Evolutionary conservation across 2,888 invertebrate genomes (phyloP).

Genomic region (Autographa gamma): DNA sequence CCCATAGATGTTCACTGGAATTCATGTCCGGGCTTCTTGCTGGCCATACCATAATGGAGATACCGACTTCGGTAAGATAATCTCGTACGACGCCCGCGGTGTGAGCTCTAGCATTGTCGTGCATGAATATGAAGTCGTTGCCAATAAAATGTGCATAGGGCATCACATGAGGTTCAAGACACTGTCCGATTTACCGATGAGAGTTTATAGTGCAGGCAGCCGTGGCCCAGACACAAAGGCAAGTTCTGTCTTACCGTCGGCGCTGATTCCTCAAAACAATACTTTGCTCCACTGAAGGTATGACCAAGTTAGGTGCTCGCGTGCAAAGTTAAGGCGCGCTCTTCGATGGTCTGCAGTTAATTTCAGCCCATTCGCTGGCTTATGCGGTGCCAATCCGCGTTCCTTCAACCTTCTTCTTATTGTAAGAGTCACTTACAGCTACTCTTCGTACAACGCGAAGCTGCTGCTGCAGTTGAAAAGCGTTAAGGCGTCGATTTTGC

Average conservation of each 20-base stretch:
- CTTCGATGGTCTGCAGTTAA: constrained; percentile 37
- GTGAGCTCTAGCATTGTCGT: constrained; percentile 12
- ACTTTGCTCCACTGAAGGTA: constrained; percentile 17
- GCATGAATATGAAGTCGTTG: constrained; percentile 1
- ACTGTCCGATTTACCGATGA: constrained; percentile 14
- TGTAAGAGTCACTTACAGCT: not conserved
- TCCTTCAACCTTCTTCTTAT: constrained; percentile 22
- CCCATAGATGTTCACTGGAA: not conserved
- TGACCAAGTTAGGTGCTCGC: constrained; percentile 37
- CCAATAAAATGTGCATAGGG: constrained; percentile 11
- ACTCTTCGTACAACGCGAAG: constrained; percentile 11
- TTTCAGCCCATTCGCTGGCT: constrained; percentile 26
- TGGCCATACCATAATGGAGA: constrained; percentile 10
- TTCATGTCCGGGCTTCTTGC: not conserved
- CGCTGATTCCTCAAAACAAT: constrained; percentile 27
- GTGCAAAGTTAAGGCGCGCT: constrained; percentile 42
- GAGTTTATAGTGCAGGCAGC: constrained; percentile 11
- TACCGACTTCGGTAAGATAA: not conserved
- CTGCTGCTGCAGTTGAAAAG: constrained; percentile 31
- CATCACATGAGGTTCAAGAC: constrained; percentile 12
- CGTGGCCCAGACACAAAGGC: constrained; percentile 8
- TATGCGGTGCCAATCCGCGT: constrained; percentile 11
- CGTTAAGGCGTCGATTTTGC: not conserved
- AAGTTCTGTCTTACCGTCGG: constrained; percentile 25
- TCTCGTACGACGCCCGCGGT: constrained; percentile 9